These are phyloP conservation scores for Pimephales promelas DNA, from an alignment of 2,113 vertebrate species.

Conservation along the genomic window DNA sequence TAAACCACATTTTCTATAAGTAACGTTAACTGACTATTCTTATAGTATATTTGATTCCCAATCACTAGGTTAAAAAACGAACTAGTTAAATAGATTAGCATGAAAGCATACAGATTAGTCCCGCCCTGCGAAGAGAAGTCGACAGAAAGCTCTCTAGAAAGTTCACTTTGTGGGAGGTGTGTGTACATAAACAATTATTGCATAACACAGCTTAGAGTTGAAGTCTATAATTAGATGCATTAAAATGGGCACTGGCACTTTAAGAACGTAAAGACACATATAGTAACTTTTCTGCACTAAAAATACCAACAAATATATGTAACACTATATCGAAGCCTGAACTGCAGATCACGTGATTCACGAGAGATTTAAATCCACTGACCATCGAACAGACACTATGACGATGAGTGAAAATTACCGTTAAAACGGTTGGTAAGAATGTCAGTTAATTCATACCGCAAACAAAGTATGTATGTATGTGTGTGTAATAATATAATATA, in stretches of 20 bases:
- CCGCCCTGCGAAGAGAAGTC: background rate
- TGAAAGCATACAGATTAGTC: background rate
- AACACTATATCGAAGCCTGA: background rate
- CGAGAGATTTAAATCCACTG: background rate
- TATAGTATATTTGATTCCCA: too few species aligned
- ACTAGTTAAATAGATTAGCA: too few species aligned
- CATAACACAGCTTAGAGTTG: background rate
- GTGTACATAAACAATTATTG: background rate
- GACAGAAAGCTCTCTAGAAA: constrained; percentile 7
- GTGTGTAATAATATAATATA: too few species aligned
- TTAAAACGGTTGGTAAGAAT: background rate
- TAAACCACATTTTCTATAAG: too few species aligned
- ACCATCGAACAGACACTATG: background rate
- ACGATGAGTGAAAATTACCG: background rate
- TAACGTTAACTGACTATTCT: too few species aligned
- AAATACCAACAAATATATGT: background rate
- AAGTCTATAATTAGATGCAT: background rate
- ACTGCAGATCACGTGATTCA: background rate
- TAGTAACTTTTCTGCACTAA: too few species aligned
- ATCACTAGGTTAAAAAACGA: too few species aligned
- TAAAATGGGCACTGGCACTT: background rate
- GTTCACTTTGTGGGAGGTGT: constrained; percentile 2
- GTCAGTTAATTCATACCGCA: background rate
- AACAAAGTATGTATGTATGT: too few species aligned
- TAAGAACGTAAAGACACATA: background rate